A percentile compares a stretch with the other conserved stretches of the same genome.
Evolutionary conservation across 2,888 invertebrate species (phyloP).

Genomic region (Eucera pruinosa): DNA sequence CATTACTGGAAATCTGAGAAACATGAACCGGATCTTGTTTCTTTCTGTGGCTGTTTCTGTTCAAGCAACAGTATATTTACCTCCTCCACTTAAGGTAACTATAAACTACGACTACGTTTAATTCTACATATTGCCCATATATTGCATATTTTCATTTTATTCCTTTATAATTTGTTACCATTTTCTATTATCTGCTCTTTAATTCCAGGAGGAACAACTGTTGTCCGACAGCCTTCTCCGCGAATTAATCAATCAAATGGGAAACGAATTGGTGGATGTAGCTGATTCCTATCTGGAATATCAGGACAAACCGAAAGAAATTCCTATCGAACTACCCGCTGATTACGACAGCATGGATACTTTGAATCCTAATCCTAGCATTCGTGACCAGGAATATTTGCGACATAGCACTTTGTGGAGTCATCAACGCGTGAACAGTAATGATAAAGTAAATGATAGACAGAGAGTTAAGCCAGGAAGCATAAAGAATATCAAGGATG

Average conservation of each 20-base stretch:
- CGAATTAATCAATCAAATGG: constrained; percentile 92
- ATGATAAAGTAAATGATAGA: constrained; percentile 74
- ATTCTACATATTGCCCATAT: background rate
- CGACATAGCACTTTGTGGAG: constrained; percentile 92
- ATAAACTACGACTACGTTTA: too few relatives aligned
- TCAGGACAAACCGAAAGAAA: constrained; percentile 84
- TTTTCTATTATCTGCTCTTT: background rate
- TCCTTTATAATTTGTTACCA: background rate
- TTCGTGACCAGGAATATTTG: constrained; percentile 94
- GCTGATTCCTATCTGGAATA: constrained; percentile 89
- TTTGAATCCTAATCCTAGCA: constrained; percentile 90
- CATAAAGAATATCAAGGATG: constrained; percentile 88
- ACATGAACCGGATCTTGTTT: constrained; percentile 66
- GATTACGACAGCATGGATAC: constrained; percentile 91
- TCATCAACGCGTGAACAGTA: constrained; percentile 90
- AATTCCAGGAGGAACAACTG: constrained; percentile 86
- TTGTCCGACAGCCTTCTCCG: constrained; percentile 90
- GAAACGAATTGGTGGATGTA: constrained; percentile 89
- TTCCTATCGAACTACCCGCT: constrained; percentile 83
- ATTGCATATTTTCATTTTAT: background rate
- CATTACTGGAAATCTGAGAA: constrained; percentile 34
- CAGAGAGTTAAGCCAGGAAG: constrained; percentile 82
- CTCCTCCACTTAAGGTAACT: constrained; percentile 75
- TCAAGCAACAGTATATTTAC: constrained; percentile 73
- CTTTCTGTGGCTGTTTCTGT: constrained; percentile 63